Base-by-base conservation (phyloP, 1,140 invertebrate species). In the Apis dorsata region DNA sequence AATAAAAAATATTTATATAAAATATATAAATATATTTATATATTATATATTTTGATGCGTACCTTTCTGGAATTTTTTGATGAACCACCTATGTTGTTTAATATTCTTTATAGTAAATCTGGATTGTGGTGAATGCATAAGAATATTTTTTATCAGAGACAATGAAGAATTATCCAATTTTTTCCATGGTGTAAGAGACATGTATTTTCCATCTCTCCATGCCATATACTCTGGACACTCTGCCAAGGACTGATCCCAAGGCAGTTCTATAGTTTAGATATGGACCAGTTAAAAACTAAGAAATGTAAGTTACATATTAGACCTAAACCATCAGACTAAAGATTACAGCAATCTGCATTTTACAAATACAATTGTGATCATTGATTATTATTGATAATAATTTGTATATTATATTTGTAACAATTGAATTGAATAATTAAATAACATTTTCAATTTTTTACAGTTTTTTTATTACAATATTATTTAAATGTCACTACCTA, bases 171-270 rank as follows among this genome's bases (percentile, higher is more conserved):
- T 96, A 86, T 98, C 96, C 75, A 99, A 94, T 93, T 98, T 98
- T 70, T 94, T 96, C 98, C 98, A 99, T 0, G 97, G 97, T 9
- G 95, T 95, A 49, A 96, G 95, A 83, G 94, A 93, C 87, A 95
- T 94, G 92, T 95, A 95, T 86, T 93, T 94, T 86, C 95, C 95
- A 77, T 95, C 95, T 86, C 95, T 96, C 98, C 98, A 99, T 65
- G 95, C 94, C 28, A 93, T 92, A 93, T 96, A 99, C 90, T 98
- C 97, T 34, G 91, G 84, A 92, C 97, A 97, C 15, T 95, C 94
- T 69, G 93, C 91, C 55, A 94, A 94, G 1, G 98, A 97, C 90
- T 97, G 96, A 94, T 98, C 97, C 98, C 98, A 99, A 34, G 98
- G 98, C 81, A 99, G 93, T 94, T 99, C 98, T 98, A 94, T 60